Evolutionary conservation across 2,888 invertebrate genomes (phyloP).

Genomic region (Ptilodon capucinus): DNA sequence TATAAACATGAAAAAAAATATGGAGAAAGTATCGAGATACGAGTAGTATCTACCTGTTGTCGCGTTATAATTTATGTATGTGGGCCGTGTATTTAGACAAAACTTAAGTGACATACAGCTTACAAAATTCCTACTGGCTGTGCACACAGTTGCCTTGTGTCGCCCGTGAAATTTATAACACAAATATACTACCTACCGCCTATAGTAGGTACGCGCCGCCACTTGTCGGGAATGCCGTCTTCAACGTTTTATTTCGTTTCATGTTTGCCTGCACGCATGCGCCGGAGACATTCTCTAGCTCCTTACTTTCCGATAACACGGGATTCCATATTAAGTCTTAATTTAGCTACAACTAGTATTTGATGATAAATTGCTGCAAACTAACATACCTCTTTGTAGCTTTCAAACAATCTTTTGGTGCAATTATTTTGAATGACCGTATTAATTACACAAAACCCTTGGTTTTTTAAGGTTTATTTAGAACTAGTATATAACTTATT

Average conservation of each 20-base stretch:
- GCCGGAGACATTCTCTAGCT: conserved; percentile 7
- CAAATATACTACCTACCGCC: conserved; percentile 52
- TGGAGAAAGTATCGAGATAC: conserved; percentile 9
- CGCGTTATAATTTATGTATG: conserved; percentile 34
- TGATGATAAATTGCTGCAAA: no score
- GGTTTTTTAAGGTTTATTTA: no score
- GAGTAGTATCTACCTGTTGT: no score
- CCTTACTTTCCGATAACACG: conserved; percentile 5
- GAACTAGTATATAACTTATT: no score
- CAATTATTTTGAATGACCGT: no score
- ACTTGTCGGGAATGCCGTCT: conserved; percentile 64
- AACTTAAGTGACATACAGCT: conserved; percentile 30
- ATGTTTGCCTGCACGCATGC: conserved; percentile 42
- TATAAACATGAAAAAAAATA: no score
- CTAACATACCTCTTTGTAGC: no score
- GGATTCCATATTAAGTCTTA: not conserved
- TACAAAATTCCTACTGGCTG: conserved; percentile 61
- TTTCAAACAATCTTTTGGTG: no score
- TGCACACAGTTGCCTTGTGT: conserved; percentile 64
- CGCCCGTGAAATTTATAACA: conserved; percentile 68
- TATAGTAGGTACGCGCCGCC: conserved; percentile 43
- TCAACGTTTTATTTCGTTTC: conserved; percentile 56
- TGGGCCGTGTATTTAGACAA: conserved; percentile 27
- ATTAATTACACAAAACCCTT: no score
- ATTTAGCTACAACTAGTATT: not conserved